Evolutionary conservation across 2,888 invertebrate species (phyloP).

Genomic region (Rhingia campestris): DNA sequence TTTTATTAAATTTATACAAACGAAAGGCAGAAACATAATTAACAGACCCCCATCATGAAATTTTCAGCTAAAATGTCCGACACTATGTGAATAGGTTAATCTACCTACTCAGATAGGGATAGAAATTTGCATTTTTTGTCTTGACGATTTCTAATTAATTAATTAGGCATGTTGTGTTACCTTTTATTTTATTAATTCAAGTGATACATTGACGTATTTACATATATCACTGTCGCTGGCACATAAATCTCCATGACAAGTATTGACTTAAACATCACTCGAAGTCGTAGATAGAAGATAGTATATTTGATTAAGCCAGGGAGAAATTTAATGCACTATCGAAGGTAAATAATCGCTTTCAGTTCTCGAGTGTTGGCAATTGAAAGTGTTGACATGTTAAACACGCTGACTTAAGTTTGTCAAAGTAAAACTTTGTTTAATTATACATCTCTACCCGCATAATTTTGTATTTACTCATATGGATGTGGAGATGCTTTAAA

Average conservation of each 20-base stretch:
- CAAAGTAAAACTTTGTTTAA: no score
- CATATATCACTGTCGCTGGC: conserved; percentile 17
- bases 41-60: neutral
- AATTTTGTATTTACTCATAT: no score
- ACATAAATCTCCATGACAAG: conserved; percentile 3
- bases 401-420: neutral
- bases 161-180: conserved; percentile 41
- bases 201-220: conserved; percentile 19
- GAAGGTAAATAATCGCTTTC: conserved; percentile 32
- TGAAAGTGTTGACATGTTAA: neutral
- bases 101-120: neutral
- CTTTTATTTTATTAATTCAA: neutral
- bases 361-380: conserved; percentile 18
- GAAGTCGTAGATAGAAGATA: conserved; percentile 5
- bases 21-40: conserved; percentile 37
- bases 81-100: neutral
- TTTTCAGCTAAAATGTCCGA: neutral
- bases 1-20: neutral
- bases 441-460: no score
- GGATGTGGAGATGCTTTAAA: no score
- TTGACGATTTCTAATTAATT: conserved; percentile 65
- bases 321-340: conserved; percentile 63
- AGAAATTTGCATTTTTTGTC: conserved; percentile 43
- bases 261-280: conserved; percentile 37
- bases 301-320: conserved; percentile 33